Conservation (phyloP, 2,888 invertebrate genomes). For the Lydus trimaculatus region DNA sequence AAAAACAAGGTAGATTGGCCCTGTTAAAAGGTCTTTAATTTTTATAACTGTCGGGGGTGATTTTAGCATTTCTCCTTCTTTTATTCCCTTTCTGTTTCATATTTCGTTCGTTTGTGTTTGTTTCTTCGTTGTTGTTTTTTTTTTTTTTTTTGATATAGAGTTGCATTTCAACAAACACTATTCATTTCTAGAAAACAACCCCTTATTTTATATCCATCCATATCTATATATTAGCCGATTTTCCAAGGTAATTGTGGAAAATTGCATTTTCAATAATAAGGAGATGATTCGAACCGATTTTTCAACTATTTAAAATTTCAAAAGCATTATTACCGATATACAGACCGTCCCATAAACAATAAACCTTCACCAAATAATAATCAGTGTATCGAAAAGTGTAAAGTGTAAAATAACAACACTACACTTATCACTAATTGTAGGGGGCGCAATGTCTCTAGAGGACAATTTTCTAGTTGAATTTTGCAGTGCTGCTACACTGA, state of each 20-base stretch:
- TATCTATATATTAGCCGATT: neutral
- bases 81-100: neutral
- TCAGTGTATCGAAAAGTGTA: too few relatives aligned
- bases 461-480: too few relatives aligned
- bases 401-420: too few relatives aligned
- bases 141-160: too few relatives aligned
- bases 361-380: neutral
- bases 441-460: too few relatives aligned
- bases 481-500: too few relatives aligned
- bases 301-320: neutral
- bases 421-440: too few relatives aligned
- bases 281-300: neutral
- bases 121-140: neutral
- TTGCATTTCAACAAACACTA: neutral
- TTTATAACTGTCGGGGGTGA: conserved; percentile 18
- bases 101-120: too few relatives aligned
- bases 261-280: neutral
- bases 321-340: neutral
- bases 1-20: conserved; percentile 53
- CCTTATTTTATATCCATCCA: neutral
- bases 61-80: neutral
- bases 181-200: neutral
- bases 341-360: neutral
- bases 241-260: neutral
- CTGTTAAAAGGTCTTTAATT: conserved; percentile 44